These are phyloP conservation scores for Pseudochromis fuscus DNA, from an alignment of 2,797 vertebrate species.

Conservation along the genomic window DNA sequence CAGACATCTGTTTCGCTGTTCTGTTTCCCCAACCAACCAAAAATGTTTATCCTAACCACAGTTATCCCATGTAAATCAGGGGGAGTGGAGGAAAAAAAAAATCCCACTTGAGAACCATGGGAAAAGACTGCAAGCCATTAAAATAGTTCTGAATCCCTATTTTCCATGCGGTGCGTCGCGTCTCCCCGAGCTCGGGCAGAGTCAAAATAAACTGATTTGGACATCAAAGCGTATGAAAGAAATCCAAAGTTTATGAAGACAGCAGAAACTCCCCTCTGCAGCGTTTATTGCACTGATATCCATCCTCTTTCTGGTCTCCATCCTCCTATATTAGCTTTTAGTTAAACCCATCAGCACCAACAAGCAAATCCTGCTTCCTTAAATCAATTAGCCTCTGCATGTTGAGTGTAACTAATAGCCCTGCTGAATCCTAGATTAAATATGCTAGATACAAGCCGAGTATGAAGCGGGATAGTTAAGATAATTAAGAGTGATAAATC, in stretches of 20 bases:
- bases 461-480: constrained; percentile 76
- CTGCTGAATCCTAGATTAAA: constrained; percentile 81
- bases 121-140: constrained; percentile 53
- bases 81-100: constrained; percentile 9
- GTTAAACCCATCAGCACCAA: constrained; percentile 70
- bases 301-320: constrained; percentile 30
- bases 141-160: constrained; percentile 41
- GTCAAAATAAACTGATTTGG: constrained; percentile 58
- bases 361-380: constrained; percentile 74
- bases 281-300: constrained; percentile 3
- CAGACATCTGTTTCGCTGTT: constrained; percentile 81
- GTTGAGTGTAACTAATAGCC: constrained; percentile 83
- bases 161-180: constrained; percentile 8
- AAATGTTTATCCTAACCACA: constrained; percentile 78
- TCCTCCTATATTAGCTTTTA: constrained; percentile 53
- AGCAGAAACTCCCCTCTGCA: constrained; percentile 32
- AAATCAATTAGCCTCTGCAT: constrained; percentile 79
- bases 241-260: constrained; percentile 56
- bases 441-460: constrained; percentile 77
- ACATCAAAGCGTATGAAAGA: constrained; percentile 51
- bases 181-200: constrained; percentile 38
- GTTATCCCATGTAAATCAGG: constrained; percentile 75
- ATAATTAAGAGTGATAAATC: constrained; percentile 83
- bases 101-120: constrained; percentile 35
- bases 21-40: constrained; percentile 68